Conservation (phyloP, 1,140 invertebrate genomes). For the Anastrepha obliqua region DNA sequence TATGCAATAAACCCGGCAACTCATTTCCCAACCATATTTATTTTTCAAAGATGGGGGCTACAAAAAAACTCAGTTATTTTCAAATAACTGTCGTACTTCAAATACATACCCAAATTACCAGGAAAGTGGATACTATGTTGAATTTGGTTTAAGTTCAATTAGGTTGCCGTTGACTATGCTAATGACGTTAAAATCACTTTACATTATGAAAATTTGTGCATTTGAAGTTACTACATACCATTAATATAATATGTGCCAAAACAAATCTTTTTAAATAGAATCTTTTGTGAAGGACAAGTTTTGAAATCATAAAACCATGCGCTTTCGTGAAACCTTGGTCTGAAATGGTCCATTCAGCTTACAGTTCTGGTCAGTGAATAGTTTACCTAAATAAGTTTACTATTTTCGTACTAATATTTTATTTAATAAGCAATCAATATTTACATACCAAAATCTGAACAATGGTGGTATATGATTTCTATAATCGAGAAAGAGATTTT, state of each 20-base stretch:
- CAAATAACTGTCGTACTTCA: conserved; percentile 43
- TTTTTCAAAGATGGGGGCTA: conserved; percentile 31
- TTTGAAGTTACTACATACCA: conserved; percentile 51
- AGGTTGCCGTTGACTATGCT: conserved; percentile 39
- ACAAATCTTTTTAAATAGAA: conserved; percentile 29
- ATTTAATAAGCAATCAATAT: conserved; percentile 24
- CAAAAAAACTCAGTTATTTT: conserved; percentile 49
- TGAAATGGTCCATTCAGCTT: conserved; percentile 44
- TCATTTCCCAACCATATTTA: conserved; percentile 44
- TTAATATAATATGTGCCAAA: conserved; percentile 18
- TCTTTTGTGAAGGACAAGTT: conserved; percentile 30
- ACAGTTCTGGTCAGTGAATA: conserved; percentile 29
- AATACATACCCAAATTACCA: conserved; percentile 47
- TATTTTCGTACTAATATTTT: conserved; percentile 50
- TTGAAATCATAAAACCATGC: conserved; percentile 35
- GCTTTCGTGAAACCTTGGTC: conserved; percentile 38
- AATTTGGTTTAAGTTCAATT: conserved; percentile 43
- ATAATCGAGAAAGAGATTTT: conserved; percentile 55
- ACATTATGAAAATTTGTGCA: conserved; percentile 35
- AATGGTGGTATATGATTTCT: conserved; percentile 48
- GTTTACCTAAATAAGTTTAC: conserved; percentile 52
- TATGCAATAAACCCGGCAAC: conserved; percentile 19
- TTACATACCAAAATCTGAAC: conserved; percentile 54
- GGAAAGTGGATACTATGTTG: conserved; percentile 51
- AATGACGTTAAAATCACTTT: conserved; percentile 48